These are phyloP conservation scores for Pseudomyrmex sp. DNA, from an alignment of 1,140 invertebrate species.

Conservation along the genomic window DNA sequence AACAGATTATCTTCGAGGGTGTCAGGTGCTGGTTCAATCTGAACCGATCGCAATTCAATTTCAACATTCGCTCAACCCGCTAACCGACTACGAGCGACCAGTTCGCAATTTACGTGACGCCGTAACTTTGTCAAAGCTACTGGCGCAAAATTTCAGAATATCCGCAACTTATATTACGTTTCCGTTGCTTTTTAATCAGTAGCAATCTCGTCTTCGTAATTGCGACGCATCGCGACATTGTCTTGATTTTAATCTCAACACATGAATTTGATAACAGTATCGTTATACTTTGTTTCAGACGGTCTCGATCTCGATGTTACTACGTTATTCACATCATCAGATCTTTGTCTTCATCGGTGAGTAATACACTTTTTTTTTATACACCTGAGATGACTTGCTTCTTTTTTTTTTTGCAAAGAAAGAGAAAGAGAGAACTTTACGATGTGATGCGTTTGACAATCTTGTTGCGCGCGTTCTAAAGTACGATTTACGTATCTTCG, in stretches of 20 bases:
- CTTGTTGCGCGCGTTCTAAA: too few species aligned
- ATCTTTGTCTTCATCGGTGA: conserved; percentile 99
- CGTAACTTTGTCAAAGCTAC: conserved; percentile 62
- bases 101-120: conserved; percentile 66
- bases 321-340: conserved; percentile 99
- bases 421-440: neutral
- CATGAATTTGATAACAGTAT: conserved; percentile 4
- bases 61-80: conserved; percentile 74
- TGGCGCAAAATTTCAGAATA: conserved; percentile 55
- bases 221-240: neutral
- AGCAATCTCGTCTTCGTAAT: conserved; percentile 13
- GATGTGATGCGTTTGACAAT: too few species aligned
- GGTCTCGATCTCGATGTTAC: conserved; percentile 98
- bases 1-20: conserved; percentile 76
- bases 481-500: too few species aligned
- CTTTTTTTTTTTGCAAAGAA: neutral
- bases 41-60: conserved; percentile 76
- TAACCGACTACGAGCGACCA: conserved; percentile 70
- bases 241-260: neutral
- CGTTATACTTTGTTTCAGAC: conserved; percentile 91
- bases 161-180: conserved; percentile 42
- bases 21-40: conserved; percentile 76
- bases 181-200: conserved; percentile 28
- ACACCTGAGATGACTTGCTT: neutral
- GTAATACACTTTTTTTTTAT: conserved; percentile 75